These are phyloP conservation scores for Phrynocephalus vlangalii DNA, from an alignment of 2,797 vertebrate genomes.

Conservation along the genomic window DNA sequence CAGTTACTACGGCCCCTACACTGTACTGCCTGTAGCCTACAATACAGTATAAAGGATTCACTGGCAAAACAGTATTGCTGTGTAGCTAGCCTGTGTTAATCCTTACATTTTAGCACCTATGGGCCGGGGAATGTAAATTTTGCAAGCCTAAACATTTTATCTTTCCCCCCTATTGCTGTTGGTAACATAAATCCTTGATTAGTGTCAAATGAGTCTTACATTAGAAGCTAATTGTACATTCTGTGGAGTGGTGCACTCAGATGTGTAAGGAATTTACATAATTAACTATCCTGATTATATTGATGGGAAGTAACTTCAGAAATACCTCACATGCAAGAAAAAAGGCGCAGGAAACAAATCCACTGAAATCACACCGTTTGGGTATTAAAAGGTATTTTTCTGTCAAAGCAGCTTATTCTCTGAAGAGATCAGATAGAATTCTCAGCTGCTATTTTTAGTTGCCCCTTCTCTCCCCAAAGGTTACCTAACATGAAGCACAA, in stretches of 20 bases:
- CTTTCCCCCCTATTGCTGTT: conserved; percentile 14
- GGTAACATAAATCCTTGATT: conserved; percentile 29
- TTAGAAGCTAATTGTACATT: conserved; percentile 35
- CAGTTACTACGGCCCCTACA: not conserved
- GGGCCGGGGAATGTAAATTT: conserved; percentile 18
- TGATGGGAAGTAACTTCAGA: conserved; percentile 22
- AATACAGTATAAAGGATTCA: not conserved
- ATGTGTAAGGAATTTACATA: conserved; percentile 35
- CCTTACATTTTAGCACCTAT: not conserved
- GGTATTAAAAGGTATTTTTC: conserved; percentile 7
- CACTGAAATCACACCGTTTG: not conserved
- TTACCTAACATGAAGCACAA: conserved; percentile 22
- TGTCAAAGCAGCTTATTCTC: conserved; percentile 23
- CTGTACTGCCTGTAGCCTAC: not conserved
- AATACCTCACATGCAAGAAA: not conserved
- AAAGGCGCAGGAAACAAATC: conserved; percentile 1
- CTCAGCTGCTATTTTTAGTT: conserved; percentile 26
- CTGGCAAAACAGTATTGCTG: not conserved
- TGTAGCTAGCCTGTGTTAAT: not conserved
- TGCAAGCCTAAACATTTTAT: conserved; percentile 24
- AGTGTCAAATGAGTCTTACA: conserved; percentile 39
- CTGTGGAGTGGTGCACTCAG: not conserved
- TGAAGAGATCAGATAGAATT: conserved; percentile 17
- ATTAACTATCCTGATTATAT: conserved; percentile 34
- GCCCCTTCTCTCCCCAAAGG: not conserved